A percentile compares a stretch with the other conserved stretches of the same genome.
These are phyloP conservation scores for Ornithoptera alexandrae DNA, from an alignment of 2,888 invertebrate genomes.

Conservation along the genomic window DNA sequence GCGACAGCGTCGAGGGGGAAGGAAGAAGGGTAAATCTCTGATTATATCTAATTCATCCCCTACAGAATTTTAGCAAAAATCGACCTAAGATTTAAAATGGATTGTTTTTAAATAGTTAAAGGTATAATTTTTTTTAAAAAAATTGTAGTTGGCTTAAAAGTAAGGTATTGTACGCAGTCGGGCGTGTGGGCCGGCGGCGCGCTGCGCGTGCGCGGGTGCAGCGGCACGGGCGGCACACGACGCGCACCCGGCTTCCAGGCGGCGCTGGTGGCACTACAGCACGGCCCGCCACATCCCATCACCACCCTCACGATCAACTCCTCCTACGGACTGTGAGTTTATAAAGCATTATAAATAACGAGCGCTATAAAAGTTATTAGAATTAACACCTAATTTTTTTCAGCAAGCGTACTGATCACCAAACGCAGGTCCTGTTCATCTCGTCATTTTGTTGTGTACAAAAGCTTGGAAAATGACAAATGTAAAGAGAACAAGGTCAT, in stretches of 20 bases:
- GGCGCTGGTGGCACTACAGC: conserved; percentile 95
- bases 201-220: conserved; percentile 61
- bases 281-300: conserved; percentile 91
- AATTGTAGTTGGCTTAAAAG: no score
- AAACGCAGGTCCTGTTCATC: no score
- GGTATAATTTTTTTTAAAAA: no score
- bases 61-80: no score
- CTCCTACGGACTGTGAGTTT: conserved; percentile 96
- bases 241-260: conserved; percentile 98
- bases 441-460: no score
- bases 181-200: conserved; percentile 47
- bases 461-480: no score
- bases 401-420: no score
- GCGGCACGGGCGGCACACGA: conserved; percentile 78
- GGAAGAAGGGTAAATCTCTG: conserved; percentile 46
- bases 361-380: no score
- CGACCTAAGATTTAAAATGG: no score
- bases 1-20: conserved; percentile 51
- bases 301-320: conserved; percentile 96
- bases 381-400: no score
- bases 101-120: no score
- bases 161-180: conserved; percentile 37
- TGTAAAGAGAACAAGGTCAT: no score
- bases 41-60: background rate
- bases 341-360: background rate